Conservation (phyloP, 2,113 vertebrate genomes). For the Circaetus cinerascens region DNA sequence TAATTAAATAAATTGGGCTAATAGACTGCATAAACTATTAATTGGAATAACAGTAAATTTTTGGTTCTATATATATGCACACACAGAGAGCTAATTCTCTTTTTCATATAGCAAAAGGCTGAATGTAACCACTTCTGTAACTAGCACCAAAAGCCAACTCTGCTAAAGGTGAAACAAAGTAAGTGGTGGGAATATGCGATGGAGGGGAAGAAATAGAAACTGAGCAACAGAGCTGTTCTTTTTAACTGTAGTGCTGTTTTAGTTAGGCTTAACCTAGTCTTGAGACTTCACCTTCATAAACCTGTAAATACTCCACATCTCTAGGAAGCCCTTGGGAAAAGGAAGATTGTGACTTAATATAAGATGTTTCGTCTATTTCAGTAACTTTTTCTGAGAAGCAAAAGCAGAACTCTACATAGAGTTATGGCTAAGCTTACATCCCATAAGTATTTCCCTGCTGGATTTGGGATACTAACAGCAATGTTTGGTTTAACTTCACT, state of each 20-base stretch:
- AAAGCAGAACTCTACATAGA: not conserved
- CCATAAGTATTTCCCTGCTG: not conserved
- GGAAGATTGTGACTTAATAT: not conserved
- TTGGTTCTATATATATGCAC: not conserved
- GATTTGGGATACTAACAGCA: not conserved
- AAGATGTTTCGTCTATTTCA: not conserved
- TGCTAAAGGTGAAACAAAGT: not conserved
- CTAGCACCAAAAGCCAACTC: not conserved
- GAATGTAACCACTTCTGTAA: not conserved
- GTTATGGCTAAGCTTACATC: not conserved
- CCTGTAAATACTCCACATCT: not conserved
- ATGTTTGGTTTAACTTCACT: not conserved
- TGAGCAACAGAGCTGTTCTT: not conserved
- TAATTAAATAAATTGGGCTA: not conserved
- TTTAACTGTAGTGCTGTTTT: not conserved
- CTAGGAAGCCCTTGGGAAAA: not conserved
- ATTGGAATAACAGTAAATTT: not conserved
- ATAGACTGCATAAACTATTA: not conserved
- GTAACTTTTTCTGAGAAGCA: not conserved
- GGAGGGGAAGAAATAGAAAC: not conserved
- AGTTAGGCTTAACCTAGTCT: not conserved
- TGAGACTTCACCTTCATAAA: not conserved
- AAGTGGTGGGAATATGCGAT: not conserved
- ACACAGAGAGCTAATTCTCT: not conserved
- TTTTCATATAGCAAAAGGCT: not conserved